A percentile compares a stretch with the other conserved stretches of the same genome.
Evolutionary conservation across 2,888 invertebrate species (phyloP).

Genomic region (Antheraea yamamai): DNA sequence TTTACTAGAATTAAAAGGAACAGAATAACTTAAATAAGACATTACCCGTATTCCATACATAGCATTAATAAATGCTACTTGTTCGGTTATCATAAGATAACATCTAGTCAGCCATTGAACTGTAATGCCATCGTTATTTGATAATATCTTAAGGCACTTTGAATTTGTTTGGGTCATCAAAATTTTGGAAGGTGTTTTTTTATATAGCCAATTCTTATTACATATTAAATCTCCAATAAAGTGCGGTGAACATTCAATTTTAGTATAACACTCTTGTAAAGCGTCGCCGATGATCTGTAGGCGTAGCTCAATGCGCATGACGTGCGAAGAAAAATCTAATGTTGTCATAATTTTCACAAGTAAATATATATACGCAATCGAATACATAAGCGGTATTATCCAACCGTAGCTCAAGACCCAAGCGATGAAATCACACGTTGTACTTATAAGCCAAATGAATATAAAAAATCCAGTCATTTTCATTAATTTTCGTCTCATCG

Average conservation of each 20-base stretch:
- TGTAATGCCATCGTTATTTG: slow-evolving; percentile 31
- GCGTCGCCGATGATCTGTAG: slow-evolving; percentile 51
- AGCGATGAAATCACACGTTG: slow-evolving; percentile 48
- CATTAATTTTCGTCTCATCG: slow-evolving; percentile 42
- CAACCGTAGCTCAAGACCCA: slow-evolving; percentile 54
- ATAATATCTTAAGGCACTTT: slow-evolving; percentile 25
- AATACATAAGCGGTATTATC: slow-evolving; percentile 41
- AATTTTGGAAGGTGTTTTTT: slow-evolving; percentile 20
- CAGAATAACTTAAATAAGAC: neutral
- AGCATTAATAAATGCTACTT: slow-evolving; percentile 59
- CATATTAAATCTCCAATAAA: slow-evolving; percentile 37
- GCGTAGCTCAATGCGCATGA: slow-evolving; percentile 55
- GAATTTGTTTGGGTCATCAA: slow-evolving; percentile 21
- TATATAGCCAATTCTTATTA: slow-evolving; percentile 51
- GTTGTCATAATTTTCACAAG: slow-evolving; percentile 63
- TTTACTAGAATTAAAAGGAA: too few relatives aligned
- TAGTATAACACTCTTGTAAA: slow-evolving; percentile 42
- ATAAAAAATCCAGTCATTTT: slow-evolving; percentile 43
- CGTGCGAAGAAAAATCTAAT: slow-evolving; percentile 58
- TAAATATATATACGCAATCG: slow-evolving; percentile 52
- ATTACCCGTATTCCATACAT: slow-evolving; percentile 69
- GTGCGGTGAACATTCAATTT: slow-evolving; percentile 30
- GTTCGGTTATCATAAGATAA: slow-evolving; percentile 61
- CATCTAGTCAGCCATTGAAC: slow-evolving; percentile 53
- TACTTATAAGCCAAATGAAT: slow-evolving; percentile 47